These are phyloP conservation scores for Sparidentex hasta DNA, from an alignment of 2,797 vertebrate genomes.

Conservation along the genomic window DNA sequence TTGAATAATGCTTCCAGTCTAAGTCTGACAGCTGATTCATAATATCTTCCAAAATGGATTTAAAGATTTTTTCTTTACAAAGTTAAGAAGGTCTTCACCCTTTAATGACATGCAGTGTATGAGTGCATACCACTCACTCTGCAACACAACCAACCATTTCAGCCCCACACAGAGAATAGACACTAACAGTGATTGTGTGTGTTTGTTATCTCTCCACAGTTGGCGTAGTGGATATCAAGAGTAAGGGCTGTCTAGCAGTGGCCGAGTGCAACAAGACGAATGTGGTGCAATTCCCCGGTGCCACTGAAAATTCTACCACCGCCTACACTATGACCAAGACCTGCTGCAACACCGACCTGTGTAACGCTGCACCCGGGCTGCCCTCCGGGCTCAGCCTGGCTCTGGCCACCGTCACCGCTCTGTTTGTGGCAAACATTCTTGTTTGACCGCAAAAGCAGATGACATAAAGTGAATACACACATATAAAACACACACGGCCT, in stretches of 20 bases:
- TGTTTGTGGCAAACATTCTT: slow-evolving; percentile 68
- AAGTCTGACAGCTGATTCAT: no score
- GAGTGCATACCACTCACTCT: neutral
- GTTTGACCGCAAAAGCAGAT: slow-evolving; percentile 53
- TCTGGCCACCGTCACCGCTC: slow-evolving; percentile 59
- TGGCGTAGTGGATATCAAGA: neutral
- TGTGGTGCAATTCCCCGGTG: accelerated
- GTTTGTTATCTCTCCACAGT: slow-evolving; percentile 48
- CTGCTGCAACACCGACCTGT: slow-evolving; percentile 80
- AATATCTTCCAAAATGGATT: neutral
- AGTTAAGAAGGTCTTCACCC: neutral
- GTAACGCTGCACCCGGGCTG: slow-evolving; percentile 72
- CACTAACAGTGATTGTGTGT: neutral
- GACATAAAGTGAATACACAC: neutral
- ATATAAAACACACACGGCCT: neutral
- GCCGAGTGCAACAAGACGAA: slow-evolving; percentile 64
- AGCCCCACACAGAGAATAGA: neutral
- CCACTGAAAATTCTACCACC: neutral
- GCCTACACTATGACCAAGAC: slow-evolving; percentile 69
- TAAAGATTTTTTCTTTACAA: neutral
- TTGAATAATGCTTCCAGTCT: no score
- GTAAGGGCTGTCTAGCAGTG: slow-evolving; percentile 70
- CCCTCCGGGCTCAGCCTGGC: slow-evolving; percentile 63
- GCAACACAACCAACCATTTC: neutral
- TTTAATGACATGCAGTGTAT: neutral